These are phyloP conservation scores for Heteromormyrus szaboi DNA, from an alignment of 2,797 vertebrate genomes.

Conservation along the genomic window DNA sequence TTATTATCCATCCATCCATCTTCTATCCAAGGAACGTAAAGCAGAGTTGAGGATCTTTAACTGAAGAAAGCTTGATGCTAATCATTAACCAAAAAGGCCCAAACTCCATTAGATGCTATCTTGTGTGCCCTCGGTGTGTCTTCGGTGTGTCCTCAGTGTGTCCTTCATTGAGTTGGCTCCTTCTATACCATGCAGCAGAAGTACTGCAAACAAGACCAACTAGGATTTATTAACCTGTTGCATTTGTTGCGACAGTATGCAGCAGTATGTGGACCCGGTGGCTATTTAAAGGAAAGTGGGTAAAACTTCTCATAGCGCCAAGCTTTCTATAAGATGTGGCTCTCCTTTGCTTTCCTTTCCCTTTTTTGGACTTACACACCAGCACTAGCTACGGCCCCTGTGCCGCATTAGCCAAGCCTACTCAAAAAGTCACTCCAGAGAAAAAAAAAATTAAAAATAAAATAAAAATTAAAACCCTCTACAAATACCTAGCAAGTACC, in stretches of 20 bases:
- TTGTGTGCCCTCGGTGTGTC: neutral
- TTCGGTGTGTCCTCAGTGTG: neutral
- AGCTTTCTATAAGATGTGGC: neutral
- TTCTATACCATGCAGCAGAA: neutral
- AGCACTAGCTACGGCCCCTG: neutral
- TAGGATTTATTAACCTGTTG: neutral
- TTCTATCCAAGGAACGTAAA: neutral
- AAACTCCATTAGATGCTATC: neutral
- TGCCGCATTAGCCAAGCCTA: neutral
- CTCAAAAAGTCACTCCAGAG: neutral
- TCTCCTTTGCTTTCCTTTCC: neutral
- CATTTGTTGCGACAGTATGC: neutral
- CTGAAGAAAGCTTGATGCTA: neutral
- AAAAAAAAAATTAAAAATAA: neutral
- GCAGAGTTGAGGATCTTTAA: neutral
- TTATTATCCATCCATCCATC: neutral
- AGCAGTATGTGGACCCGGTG: neutral
- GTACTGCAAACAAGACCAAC: neutral
- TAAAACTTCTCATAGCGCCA: neutral
- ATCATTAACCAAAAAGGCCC: neutral
- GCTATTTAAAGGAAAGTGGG: neutral
- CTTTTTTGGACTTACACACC: neutral
- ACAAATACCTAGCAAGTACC: neutral
- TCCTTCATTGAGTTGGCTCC: neutral
- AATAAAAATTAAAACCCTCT: neutral